These are phyloP conservation scores for Pomacea maculata DNA, from an alignment of 1,140 invertebrate species.

Conservation along the genomic window DNA sequence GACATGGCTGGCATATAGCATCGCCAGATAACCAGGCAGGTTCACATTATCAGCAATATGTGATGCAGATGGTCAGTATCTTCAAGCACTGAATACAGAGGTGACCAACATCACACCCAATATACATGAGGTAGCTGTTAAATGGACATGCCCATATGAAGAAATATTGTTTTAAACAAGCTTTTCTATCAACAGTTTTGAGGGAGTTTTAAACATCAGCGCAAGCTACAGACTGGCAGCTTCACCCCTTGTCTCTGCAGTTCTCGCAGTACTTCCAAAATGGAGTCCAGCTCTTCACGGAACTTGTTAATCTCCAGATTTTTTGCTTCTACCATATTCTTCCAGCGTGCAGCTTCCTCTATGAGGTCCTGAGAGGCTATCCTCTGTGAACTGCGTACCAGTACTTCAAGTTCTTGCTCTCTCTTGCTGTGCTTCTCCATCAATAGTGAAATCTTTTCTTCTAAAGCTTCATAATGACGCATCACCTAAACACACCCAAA, in stretches of 20 bases:
- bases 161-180: no score
- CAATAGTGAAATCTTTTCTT: constrained; percentile 58
- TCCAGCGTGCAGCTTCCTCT: constrained; percentile 58
- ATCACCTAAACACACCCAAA: constrained; percentile 50
- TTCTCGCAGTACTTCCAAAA: constrained; percentile 59
- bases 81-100: no score
- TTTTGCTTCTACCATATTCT: constrained; percentile 57
- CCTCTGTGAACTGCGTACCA: constrained; percentile 51
- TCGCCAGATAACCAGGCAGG: no score
- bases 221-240: constrained; percentile 28
- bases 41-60: no score
- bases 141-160: no score
- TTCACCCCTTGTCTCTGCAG: constrained; percentile 60
- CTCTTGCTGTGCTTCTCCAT: constrained; percentile 53
- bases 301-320: constrained; percentile 62
- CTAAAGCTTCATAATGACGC: constrained; percentile 60
- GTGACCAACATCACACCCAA: no score
- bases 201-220: no score
- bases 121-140: no score
- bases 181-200: neutral
- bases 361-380: constrained; percentile 42
- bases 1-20: no score
- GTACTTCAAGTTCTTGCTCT: constrained; percentile 57
- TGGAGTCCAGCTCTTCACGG: constrained; percentile 61
- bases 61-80: no score